These are phyloP conservation scores for Phodopus roborovskii DNA, from an alignment of 2,113 vertebrate species.

Conservation along the genomic window DNA sequence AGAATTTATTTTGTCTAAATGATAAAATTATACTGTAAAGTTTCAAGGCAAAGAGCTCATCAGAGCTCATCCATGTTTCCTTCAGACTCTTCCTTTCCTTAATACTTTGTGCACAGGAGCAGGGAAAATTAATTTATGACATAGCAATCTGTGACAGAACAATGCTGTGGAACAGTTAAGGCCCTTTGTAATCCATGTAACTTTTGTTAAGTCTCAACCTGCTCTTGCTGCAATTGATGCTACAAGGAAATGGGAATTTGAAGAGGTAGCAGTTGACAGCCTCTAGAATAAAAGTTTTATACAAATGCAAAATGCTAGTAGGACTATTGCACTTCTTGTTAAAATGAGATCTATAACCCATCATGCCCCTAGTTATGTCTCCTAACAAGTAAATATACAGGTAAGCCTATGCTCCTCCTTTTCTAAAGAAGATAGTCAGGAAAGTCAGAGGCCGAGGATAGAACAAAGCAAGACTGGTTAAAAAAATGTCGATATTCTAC, in stretches of 20 bases:
- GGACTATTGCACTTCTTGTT: background rate
- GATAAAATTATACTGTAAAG: constrained; percentile 39
- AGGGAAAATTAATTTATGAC: constrained; percentile 34
- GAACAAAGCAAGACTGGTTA: background rate
- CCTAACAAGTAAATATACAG: constrained; percentile 6
- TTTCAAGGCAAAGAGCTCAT: background rate
- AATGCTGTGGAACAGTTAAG: background rate
- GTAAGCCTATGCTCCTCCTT: background rate
- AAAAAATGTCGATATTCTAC: background rate
- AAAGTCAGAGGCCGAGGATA: background rate
- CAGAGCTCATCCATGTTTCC: background rate
- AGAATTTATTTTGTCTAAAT: constrained; percentile 21
- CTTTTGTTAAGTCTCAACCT: background rate
- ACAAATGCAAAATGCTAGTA: background rate
- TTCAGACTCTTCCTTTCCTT: background rate
- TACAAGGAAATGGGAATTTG: background rate
- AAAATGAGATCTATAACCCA: background rate
- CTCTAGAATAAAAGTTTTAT: background rate
- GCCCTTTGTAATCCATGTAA: background rate
- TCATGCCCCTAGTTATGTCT: background rate
- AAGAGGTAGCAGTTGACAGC: background rate
- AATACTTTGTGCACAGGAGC: constrained; percentile 9
- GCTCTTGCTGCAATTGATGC: background rate
- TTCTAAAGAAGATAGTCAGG: background rate
- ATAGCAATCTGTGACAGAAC: background rate